phyloP scores from a whole-genome alignment of 2,797 vertebrate species.

The Adelosebastes latens region DNA sequence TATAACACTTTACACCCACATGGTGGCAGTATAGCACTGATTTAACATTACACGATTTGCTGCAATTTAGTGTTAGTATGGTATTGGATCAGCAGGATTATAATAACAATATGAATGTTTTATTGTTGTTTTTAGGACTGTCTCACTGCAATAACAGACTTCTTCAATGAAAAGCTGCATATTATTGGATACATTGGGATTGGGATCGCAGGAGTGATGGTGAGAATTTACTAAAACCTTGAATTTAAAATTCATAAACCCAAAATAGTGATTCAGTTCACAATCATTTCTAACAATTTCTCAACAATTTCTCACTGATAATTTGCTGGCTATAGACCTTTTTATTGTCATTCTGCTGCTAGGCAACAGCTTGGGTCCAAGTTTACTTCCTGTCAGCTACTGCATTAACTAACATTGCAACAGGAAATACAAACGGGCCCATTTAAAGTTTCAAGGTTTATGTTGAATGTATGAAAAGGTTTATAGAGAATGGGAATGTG shows the following conservation, averaged over 20 bases:
- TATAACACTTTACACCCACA: conserved; percentile 27
- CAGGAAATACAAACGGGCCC: too few relatives aligned
- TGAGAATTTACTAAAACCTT: conserved; percentile 73
- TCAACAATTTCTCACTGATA: not conserved
- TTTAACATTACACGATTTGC: not conserved
- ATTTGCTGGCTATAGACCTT: not conserved
- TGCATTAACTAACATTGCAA: too few relatives aligned
- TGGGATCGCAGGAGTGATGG: conserved; percentile 92
- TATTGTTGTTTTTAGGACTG: conserved; percentile 83
- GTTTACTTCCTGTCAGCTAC: too few relatives aligned
- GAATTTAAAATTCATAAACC: not conserved
- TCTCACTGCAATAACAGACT: conserved; percentile 84
- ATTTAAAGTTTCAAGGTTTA: too few relatives aligned
- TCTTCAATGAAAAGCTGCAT: conserved; percentile 88
- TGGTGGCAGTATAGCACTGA: conserved; percentile 27
- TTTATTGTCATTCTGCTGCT: too few relatives aligned
- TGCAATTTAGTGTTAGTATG: not conserved
- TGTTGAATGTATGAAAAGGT: too few relatives aligned
- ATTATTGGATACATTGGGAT: conserved; percentile 93
- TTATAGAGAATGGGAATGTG: rapidly evolving
- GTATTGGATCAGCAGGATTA: not conserved
- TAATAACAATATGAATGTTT: not conserved
- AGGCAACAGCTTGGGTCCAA: too few relatives aligned
- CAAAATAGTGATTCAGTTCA: not conserved
- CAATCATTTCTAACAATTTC: not conserved